Evolutionary conservation across 1,140 invertebrate species (phyloP), one percentile per base, ranked within the genome.

Genomic region (Heliconius himera): DNA sequence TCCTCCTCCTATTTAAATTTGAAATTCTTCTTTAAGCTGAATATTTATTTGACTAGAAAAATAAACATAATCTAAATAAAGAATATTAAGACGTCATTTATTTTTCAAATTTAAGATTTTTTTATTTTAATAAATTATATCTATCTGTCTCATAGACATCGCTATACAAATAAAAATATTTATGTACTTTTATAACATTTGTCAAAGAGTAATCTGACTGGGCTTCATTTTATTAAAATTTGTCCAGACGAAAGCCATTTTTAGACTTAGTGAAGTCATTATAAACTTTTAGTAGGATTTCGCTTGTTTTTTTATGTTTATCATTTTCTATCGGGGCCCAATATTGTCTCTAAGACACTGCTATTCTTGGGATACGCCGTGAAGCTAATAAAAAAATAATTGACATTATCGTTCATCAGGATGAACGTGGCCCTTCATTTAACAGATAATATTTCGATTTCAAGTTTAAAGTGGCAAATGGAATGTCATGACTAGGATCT

Each of bases 221-320:
- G 70, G 70, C 70, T 71, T 71, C 70, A 71, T 71, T 71, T 71
- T 71, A 71, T 38, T 71, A 33, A 71, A 36, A 20, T 33, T 60
- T 60, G 3, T 60, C n/a, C n/a, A 22, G 56, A 60, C 56, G n/a
- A 60, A 60, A 60, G n/a, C 56, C 20, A 60, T 60, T 60, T 36
- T 60, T 46, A 46, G 41, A 46, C 41, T 46, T 16, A 60, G 56
- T 22, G 0, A 60, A 60, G 22, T 2, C 22, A 11, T 9, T 60
- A n/a, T 60, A 22, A 60, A 11, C 9, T 11, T 22, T 60, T 26
- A 22, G n/a, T 26, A 60, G 4, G 22, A 8, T 22, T 60, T 60
- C 56, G 22, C n/a, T 60, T 54, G 51, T 54, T 20, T 54, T 16
- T n/a, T n/a, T n/a, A 20, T 8, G 16, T 54, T 54, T 54, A n/a